phyloP scores from a whole-genome alignment of 23 tunicate species.

The Trididemnum clinides region DNA sequence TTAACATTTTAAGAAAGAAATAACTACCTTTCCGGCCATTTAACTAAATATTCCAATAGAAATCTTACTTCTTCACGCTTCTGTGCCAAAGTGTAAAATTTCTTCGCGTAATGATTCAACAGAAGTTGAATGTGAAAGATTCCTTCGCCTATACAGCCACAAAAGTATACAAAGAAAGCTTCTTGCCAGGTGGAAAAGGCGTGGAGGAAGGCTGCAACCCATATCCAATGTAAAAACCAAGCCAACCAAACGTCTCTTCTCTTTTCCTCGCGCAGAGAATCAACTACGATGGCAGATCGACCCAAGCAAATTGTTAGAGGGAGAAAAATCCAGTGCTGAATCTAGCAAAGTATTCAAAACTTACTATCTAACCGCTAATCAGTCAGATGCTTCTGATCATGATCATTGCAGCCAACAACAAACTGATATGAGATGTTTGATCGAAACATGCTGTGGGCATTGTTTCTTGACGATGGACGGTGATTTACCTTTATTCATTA shows the following conservation, averaged over 20 bases:
- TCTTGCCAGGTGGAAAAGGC: slow-evolving; percentile 14
- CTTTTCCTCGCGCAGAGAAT: slow-evolving; percentile 59
- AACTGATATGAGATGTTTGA: no score
- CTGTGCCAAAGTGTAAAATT: slow-evolving; percentile 61
- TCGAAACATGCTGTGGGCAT: no score
- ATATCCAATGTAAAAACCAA: slow-evolving; percentile 51
- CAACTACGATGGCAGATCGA: slow-evolving; percentile 65
- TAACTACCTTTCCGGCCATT: no score
- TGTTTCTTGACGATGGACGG: no score
- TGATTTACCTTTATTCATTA: no score
- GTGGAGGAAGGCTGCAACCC: slow-evolving; percentile 43
- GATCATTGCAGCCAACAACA: no score
- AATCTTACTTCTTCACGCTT: slow-evolving; percentile 70
- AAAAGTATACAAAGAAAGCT: slow-evolving; percentile 44
- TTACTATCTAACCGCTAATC: no score
- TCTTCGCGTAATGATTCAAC: slow-evolving; percentile 79
- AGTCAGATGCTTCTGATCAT: no score
- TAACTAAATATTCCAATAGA: no score
- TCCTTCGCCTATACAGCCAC: slow-evolving; percentile 70
- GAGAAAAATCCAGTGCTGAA: slow-evolving; percentile 71
- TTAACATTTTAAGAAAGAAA: no score
- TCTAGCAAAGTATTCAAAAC: no score
- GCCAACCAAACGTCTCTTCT: slow-evolving; percentile 83
- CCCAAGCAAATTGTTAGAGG: slow-evolving; percentile 65
- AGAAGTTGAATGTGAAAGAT: slow-evolving; percentile 82